phyloP scores from a whole-genome alignment of 64 coral and sea anemone species.

The Orbicella faveolata region DNA sequence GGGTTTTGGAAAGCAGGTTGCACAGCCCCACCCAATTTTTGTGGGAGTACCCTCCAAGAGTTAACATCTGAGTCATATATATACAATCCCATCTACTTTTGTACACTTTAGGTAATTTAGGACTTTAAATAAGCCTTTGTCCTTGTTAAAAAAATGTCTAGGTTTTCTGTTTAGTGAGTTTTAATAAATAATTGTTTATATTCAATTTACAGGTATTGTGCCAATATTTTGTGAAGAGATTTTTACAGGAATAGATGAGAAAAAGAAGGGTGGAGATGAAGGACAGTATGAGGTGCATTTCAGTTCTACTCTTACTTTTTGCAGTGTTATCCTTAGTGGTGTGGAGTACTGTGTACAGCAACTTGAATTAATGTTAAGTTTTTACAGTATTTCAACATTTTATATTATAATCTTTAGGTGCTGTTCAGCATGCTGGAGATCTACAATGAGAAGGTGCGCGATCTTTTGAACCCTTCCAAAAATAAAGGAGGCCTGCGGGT shows the following conservation, averaged over 20 bases:
- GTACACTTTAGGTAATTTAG: no score
- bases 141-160: not conserved
- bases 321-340: no score
- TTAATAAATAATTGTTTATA: not conserved
- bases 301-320: not conserved
- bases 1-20: no score
- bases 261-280: constrained; percentile 74
- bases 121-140: no score
- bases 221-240: constrained; percentile 97
- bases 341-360: no score
- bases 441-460: constrained; percentile 93
- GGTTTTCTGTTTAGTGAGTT: not conserved
- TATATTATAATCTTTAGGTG: constrained; percentile 55
- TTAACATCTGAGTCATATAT: no score
- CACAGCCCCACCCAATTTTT: no score
- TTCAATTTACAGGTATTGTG: constrained; percentile 72
- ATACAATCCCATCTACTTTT: no score
- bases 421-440: constrained; percentile 95
- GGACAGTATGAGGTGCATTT: constrained; percentile 75
- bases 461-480: constrained; percentile 77
- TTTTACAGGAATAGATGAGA: constrained; percentile 86
- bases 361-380: no score
- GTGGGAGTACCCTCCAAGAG: no score
- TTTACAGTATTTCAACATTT: no score
- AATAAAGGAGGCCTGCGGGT: constrained; percentile 73